Evolutionary conservation across 1,140 invertebrate species (phyloP).

Genomic region (Dendrolimus kikuchii): DNA sequence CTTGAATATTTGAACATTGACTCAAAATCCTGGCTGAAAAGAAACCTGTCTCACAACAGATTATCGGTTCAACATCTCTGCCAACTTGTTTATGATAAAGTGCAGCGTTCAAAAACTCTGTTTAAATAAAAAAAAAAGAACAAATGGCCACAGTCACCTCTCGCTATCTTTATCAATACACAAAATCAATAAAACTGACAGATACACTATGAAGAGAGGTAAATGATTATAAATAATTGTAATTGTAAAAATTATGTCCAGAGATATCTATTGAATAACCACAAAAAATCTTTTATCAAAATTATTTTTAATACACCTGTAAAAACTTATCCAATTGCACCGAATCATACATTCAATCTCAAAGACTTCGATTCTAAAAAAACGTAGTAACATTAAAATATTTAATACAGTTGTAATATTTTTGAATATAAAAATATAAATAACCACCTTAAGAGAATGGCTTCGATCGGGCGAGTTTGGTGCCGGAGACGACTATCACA

Average conservation of each 20-base stretch:
- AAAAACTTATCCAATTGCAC: slow-evolving; percentile 39
- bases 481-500: no score
- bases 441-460: background rate
- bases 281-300: slow-evolving; percentile 9
- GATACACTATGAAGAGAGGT: background rate
- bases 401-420: slow-evolving; percentile 7
- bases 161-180: slow-evolving; percentile 2
- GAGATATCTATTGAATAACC: slow-evolving; percentile 11
- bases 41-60: no score
- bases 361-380: slow-evolving; percentile 30
- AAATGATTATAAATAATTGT: slow-evolving; percentile 1
- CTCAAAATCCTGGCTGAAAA: no score
- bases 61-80: slow-evolving; percentile 30
- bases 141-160: slow-evolving; percentile 32
- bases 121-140: slow-evolving; percentile 14
- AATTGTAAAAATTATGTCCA: slow-evolving; percentile 10
- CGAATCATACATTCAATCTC: slow-evolving; percentile 39
- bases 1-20: no score
- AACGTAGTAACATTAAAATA: slow-evolving; percentile 20
- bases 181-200: background rate
- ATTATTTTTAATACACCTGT: slow-evolving; percentile 5
- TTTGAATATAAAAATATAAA: slow-evolving; percentile 26
- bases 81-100: slow-evolving; percentile 22
- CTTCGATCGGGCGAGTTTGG: no score
- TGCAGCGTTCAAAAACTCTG: slow-evolving; percentile 16